Base-by-base conservation (phyloP, 2,888 invertebrate genomes). In the Eupeodes luniger region DNA sequence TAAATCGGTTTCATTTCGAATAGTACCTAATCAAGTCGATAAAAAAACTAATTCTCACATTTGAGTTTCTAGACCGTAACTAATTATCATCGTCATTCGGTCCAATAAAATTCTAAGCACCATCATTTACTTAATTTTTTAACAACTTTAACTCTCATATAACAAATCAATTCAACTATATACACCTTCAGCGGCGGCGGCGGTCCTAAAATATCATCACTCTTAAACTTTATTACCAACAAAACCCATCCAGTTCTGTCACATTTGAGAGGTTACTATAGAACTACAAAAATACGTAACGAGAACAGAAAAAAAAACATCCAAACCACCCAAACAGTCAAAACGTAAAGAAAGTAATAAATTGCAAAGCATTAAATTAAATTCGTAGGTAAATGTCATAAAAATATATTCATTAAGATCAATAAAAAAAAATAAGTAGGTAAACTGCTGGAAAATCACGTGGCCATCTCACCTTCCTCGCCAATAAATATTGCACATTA, bases 301-400 rank as follows among this genome's bases (percentile, higher is more conserved):
- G 44, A 10, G 36, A 44, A 51, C 36, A 19, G 34, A 27, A 51
- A 53, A 70, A 40, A 53, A 69, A 70, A 78, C n/a, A n/a, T n/a
- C n/a, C n/a, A n/a, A n/a, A n/a, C n/a, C n/a, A n/a, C 64, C 47
- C 57, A 44, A 44, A 36, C 5, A 69, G 9, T n/a, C 59, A 67
- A 19, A 88, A 88, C 72, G 81, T 27, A 27, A 27, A 27, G 27
- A 81, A 74, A 81, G 85, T 70, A 85, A 88, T 88, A 88, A 88
- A 88, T 88, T 77, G 81, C 81, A 74, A 69, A 66, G 69, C 85
- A 85, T 88, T 88, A 88, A 88, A 85, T 88, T 85, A 81, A 88
- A 85, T 81, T 40, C 85, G 85, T 88, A 64, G 85, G 88, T 88
- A 66, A 81, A 85, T 19, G 75, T 85, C 88, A 88, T 88, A 88